Evolutionary conservation across 1,140 invertebrate genomes (phyloP).

Genomic region (Oncopeltus fasciatus): DNA sequence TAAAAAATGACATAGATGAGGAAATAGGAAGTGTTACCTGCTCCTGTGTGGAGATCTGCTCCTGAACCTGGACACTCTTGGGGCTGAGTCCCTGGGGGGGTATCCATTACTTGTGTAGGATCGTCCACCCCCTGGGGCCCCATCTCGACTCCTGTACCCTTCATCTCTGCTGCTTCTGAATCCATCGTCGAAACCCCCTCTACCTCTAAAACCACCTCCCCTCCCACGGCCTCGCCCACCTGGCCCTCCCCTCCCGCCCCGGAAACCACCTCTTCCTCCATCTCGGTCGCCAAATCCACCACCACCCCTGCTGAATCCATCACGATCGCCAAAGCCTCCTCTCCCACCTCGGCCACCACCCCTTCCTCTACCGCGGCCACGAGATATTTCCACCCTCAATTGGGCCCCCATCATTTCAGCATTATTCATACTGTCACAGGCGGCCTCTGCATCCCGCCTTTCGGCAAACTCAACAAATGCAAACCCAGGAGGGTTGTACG

Average conservation of each 20-base stretch:
- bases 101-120: conserved; percentile 28
- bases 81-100: neutral
- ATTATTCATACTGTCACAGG: conserved; percentile 82
- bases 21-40: conserved; percentile 4
- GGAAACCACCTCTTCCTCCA: conserved; percentile 34
- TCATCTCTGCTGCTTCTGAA: too few species aligned
- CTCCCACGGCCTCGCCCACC: conserved; percentile 27
- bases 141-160: conserved; percentile 26
- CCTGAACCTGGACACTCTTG: conserved; percentile 12
- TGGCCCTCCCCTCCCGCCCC: conserved; percentile 31
- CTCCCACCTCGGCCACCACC: conserved; percentile 36
- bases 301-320: conserved; percentile 31
- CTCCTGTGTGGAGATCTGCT: conserved; percentile 14
- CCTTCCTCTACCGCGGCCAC: conserved; percentile 45
- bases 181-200: conserved; percentile 18
- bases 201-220: conserved; percentile 24
- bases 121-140: conserved; percentile 28
- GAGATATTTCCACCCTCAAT: conserved; percentile 66
- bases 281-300: conserved; percentile 32
- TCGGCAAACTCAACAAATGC: conserved; percentile 98
- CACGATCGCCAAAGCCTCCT: conserved; percentile 36
- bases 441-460: conserved; percentile 82
- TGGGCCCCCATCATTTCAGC: conserved; percentile 64
- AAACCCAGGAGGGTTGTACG: conserved; percentile 88
- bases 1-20: neutral